Conservation (phyloP, 1,140 invertebrate genomes). For the Anastatus disparis region DNA sequence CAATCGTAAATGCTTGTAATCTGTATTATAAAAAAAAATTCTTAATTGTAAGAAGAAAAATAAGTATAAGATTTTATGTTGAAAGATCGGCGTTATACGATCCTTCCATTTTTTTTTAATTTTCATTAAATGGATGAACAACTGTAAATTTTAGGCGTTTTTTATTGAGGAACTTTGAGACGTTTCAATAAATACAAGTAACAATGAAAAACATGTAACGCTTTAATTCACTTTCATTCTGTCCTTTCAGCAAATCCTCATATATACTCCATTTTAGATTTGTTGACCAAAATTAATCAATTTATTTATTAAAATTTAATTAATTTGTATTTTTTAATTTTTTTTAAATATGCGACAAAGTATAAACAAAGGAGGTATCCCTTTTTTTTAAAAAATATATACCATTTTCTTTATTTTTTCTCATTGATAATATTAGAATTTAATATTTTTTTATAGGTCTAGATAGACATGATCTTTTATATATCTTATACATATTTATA, state of each 20-base stretch:
- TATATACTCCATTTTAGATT: background rate
- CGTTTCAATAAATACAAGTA: constrained; percentile 36
- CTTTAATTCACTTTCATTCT: constrained; percentile 25
- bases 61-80: constrained; percentile 17
- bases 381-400: constrained; percentile 58
- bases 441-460: constrained; percentile 4
- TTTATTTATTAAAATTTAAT: too few species aligned
- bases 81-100: background rate
- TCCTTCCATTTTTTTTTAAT: constrained; percentile 14
- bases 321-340: background rate
- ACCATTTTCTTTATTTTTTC: constrained; percentile 53
- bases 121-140: constrained; percentile 33
- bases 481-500: constrained; percentile 26
- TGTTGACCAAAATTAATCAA: background rate
- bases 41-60: background rate
- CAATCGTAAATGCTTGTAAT: constrained; percentile 10
- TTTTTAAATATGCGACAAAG: background rate
- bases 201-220: constrained; percentile 35
- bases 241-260: background rate
- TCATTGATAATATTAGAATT: background rate
- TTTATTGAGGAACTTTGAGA: constrained; percentile 38
- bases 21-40: constrained; percentile 9
- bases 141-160: constrained; percentile 36
- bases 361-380: constrained; percentile 20
- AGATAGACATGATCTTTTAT: constrained; percentile 17